Evolutionary conservation across 1,140 invertebrate genomes (phyloP), one percentile per base, ranked within the genome.

Genomic region (Eumeta japonica): DNA sequence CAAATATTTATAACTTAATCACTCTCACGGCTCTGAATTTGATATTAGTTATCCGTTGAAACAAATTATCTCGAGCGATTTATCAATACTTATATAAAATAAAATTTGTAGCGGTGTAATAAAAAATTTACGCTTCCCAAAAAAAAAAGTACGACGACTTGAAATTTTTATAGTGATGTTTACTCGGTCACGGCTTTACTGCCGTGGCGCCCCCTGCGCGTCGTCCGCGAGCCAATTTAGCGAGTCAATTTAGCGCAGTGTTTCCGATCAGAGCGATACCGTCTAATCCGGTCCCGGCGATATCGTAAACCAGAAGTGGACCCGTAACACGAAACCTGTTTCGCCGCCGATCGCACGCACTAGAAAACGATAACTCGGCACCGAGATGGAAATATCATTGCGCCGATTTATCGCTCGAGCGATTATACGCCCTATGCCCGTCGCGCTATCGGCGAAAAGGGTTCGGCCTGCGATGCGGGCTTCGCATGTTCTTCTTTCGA

Each of bases 281-380:
- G 50, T 55, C 55, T 67, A 71, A 71, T 71, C 63, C 62, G 61
- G 65, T 70, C 62, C 43, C 49, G 48, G 50, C 55, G 53, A 64
- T 68, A 66, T 70, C 60, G 58, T 63, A 62, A 70, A 65, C 60
- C 59, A 71, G 68, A 67, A 68, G 60, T 58, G 52, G 53, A 59
- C 51, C 53, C 46, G 47, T 63, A 55, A 58, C 20, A 50, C 47
- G 42, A 62, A 71, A 71, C 68, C 58, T 29, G 66, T 68, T 68
- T 48, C 38, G 48, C 46, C 51, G 51, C 50, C 58, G 49, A 59
- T 61, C 51, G 56, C 59, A 64, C 46, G 60, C 55, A 58, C 52
- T 55, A 24, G 29, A 34, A 45, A 24, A 7, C 5, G 5, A 24
- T 24, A 7, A 24, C 20, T 7, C 20, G 20, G 20, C 20, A 7